These are phyloP conservation scores for Aphelocoma coerulescens DNA, from an alignment of 2,113 vertebrate species.

Conservation along the genomic window DNA sequence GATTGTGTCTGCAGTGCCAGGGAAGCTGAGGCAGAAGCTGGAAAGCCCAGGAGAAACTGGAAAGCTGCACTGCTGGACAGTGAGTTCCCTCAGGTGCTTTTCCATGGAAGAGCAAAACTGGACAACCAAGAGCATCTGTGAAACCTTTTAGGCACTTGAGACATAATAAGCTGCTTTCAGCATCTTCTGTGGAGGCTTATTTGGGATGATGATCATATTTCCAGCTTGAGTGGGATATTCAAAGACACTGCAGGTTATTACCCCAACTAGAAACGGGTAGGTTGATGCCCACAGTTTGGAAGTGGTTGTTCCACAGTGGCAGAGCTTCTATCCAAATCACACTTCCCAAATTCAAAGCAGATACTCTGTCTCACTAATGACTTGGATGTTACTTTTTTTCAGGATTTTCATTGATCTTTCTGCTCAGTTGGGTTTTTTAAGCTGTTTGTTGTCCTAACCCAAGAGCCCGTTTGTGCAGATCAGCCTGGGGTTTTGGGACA, in stretches of 20 bases:
- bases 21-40: background rate
- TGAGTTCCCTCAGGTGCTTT: background rate
- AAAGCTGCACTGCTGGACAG: background rate
- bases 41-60: background rate
- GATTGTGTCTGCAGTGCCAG: background rate
- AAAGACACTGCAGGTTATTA: background rate
- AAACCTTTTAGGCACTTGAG: background rate
- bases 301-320: background rate
- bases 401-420: background rate
- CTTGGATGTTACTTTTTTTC: background rate
- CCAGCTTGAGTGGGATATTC: background rate
- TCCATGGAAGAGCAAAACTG: background rate
- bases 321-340: background rate
- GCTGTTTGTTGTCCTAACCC: background rate
- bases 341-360: background rate
- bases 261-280: background rate
- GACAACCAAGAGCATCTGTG: background rate
- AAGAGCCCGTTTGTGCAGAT: background rate
- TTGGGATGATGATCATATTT: background rate
- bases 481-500: background rate
- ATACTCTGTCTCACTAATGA: rapidly evolving
- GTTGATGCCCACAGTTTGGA: background rate
- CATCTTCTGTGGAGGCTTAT: background rate
- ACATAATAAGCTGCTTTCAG: background rate
- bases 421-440: background rate